Conservation (phyloP, 2,797 vertebrate genomes). For the Mus minutoides region DNA sequence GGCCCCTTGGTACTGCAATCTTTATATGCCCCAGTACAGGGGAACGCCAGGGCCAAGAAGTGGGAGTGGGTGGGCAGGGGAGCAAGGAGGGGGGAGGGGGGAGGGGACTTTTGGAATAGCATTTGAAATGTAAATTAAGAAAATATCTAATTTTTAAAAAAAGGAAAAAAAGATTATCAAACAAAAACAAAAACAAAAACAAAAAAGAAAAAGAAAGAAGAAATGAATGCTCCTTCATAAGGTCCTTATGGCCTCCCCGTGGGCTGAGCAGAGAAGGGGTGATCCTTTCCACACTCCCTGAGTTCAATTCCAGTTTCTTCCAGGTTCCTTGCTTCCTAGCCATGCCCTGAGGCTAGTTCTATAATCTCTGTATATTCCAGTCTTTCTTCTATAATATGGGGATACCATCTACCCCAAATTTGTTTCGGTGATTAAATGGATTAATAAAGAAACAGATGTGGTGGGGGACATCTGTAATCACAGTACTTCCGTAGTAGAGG, state of each 20-base stretch:
- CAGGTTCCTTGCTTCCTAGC: neutral
- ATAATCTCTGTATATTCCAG: neutral
- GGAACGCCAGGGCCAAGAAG: too few relatives aligned
- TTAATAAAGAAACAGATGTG: neutral
- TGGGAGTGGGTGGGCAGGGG: too few relatives aligned
- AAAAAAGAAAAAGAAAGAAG: neutral
- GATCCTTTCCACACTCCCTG: neutral
- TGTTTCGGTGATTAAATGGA: slow-evolving; percentile 23
- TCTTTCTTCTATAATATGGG: slow-evolving; percentile 23
- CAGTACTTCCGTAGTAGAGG: neutral
- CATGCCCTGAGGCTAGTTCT: neutral
- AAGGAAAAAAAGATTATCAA: too few relatives aligned
- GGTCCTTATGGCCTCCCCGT: neutral
- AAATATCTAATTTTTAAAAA: too few relatives aligned
- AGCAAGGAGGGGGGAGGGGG: too few relatives aligned
- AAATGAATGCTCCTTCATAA: neutral
- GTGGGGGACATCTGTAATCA: neutral
- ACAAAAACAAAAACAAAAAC: too few relatives aligned
- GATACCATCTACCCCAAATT: neutral
- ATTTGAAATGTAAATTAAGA: too few relatives aligned
- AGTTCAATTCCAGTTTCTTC: neutral
- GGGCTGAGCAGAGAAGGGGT: neutral
- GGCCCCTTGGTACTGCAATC: too few relatives aligned
- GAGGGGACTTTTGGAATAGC: too few relatives aligned
- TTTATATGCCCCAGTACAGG: too few relatives aligned